These are phyloP conservation scores for Catagonus wagneri DNA, from an alignment of 2,113 vertebrate species.

Conservation along the genomic window DNA sequence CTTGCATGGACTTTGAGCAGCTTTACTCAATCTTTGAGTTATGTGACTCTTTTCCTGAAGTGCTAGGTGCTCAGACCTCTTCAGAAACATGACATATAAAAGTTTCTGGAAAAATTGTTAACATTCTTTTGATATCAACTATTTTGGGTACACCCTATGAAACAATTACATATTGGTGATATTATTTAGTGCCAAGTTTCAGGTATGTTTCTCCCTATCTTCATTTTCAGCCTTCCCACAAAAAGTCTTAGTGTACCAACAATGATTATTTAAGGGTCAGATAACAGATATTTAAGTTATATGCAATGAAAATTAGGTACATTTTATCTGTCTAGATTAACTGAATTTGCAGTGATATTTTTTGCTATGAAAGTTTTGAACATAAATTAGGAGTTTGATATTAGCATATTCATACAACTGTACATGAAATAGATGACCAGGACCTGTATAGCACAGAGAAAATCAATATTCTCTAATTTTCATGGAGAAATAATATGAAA, in stretches of 20 bases:
- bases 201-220: neutral
- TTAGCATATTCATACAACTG: too few species aligned
- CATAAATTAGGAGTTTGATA: neutral
- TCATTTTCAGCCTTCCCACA: neutral
- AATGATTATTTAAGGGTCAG: neutral
- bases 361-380: neutral
- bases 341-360: slow-evolving; percentile 15
- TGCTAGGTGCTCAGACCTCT: slow-evolving; percentile 82
- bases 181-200: neutral
- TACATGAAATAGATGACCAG: too few species aligned
- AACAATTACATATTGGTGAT: neutral
- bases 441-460: too few species aligned
- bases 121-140: neutral
- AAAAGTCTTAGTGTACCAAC: neutral
- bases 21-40: slow-evolving; percentile 69
- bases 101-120: slow-evolving; percentile 64
- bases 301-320: neutral
- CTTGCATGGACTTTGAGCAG: slow-evolving; percentile 84
- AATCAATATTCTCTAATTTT: too few species aligned
- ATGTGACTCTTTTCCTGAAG: slow-evolving; percentile 66
- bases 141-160: neutral
- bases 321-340: neutral
- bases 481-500: too few species aligned
- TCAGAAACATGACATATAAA: slow-evolving; percentile 75
- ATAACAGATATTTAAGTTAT: neutral